Conservation (phyloP, 2,797 vertebrate genomes). For the Cheirogaleus major region DNA sequence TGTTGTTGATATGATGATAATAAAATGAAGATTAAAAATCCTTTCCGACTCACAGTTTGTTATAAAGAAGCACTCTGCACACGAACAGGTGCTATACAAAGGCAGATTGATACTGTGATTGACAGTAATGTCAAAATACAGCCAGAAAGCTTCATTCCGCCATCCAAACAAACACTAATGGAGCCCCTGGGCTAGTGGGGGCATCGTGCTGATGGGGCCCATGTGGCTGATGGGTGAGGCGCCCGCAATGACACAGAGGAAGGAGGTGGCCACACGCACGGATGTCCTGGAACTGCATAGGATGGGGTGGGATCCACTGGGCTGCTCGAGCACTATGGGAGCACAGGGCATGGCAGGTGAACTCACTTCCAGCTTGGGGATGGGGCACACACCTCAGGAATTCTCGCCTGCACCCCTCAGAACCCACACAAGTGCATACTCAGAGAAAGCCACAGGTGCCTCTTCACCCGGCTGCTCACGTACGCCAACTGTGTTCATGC, state of each 20-base stretch:
- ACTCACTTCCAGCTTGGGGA: neutral
- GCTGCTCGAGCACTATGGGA: rapidly evolving
- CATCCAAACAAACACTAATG: neutral
- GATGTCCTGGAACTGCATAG: neutral
- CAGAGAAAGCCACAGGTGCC: neutral
- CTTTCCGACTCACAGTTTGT: neutral
- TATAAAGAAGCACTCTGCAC: neutral
- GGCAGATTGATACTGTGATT: neutral
- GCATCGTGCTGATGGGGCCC: rapidly evolving
- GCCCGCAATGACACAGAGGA: rapidly evolving
- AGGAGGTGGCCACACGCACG: rapidly evolving
- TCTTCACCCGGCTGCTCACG: rapidly evolving
- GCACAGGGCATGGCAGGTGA: neutral
- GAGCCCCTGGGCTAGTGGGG: rapidly evolving
- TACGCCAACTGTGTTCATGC: rapidly evolving
- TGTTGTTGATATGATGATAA: neutral
- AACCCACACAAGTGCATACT: neutral
- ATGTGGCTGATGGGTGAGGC: rapidly evolving
- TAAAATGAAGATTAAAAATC: neutral
- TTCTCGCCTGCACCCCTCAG: neutral
- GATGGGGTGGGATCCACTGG: neutral
- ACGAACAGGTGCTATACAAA: neutral
- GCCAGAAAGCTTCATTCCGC: neutral
- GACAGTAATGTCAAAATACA: constrained; percentile 6
- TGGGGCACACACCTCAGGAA: too few relatives aligned